Evolutionary conservation across 1,140 invertebrate species (phyloP).

Genomic region (Schmidtea mediterranea): DNA sequence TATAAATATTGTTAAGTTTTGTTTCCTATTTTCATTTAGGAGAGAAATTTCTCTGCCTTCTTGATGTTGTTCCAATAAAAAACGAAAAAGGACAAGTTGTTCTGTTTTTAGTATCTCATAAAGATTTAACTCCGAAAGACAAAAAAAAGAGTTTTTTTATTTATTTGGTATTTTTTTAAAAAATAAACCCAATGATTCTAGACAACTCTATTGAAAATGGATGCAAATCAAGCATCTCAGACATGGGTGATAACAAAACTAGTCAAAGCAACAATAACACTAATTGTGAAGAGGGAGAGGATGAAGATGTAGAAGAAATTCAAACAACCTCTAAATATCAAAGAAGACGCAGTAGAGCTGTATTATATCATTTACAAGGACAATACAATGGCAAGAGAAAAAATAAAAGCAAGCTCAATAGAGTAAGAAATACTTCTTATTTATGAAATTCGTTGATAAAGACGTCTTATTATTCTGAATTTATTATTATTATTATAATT

Average conservation of each 20-base stretch:
- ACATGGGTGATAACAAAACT: too few relatives aligned
- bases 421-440: background rate
- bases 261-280: too few relatives aligned
- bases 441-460: background rate
- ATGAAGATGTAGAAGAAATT: background rate
- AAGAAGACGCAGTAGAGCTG: conserved; percentile 58
- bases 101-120: conserved; percentile 73
- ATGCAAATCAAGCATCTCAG: too few relatives aligned
- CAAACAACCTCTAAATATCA: conserved; percentile 44
- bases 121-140: conserved; percentile 71
- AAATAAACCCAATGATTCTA: too few relatives aligned
- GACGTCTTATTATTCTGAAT: background rate
- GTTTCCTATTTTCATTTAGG: conserved; percentile 33
- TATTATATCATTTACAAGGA: conserved; percentile 75
- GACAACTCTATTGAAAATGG: too few relatives aligned
- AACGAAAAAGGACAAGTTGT: conserved; percentile 90
- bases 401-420: conserved; percentile 2
- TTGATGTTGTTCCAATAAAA: conserved; percentile 90
- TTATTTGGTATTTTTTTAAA: too few relatives aligned
- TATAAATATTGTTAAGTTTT: background rate
- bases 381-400: conserved; percentile 32
- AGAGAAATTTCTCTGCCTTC: conserved; percentile 64
- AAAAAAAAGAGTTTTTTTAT: conserved; percentile 33
- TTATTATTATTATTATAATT: too few relatives aligned
- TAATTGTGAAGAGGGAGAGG: conserved; percentile 38